These are phyloP conservation scores for Paraplagusia blochii DNA, from an alignment of 2,113 vertebrate genomes.

Conservation along the genomic window DNA sequence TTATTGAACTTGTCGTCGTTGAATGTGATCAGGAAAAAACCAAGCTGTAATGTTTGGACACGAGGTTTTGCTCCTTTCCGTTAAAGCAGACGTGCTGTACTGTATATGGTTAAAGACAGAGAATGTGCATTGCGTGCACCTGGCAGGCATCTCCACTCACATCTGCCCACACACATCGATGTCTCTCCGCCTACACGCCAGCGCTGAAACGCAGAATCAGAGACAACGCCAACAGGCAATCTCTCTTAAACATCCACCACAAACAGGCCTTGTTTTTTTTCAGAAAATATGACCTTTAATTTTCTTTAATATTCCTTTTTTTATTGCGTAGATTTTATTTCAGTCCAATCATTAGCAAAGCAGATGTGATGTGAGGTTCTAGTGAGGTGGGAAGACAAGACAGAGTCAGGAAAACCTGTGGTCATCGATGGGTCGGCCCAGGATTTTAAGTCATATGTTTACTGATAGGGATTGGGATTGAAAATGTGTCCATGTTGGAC, in stretches of 20 bases:
- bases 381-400: no score
- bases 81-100: no score
- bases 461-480: no score
- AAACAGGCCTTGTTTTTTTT: conserved; percentile 4
- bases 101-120: conserved; percentile 38
- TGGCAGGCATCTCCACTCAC: conserved; percentile 66
- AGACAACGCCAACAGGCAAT: conserved; percentile 11
- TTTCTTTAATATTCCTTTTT: background rate
- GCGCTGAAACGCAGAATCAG: conserved; percentile 50
- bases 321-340: background rate
- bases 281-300: background rate
- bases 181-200: conserved; percentile 61
- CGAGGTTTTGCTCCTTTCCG: no score
- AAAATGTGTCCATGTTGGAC: no score
- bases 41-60: no score
- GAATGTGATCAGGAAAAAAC: no score
- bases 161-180: conserved; percentile 60
- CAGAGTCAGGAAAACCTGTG: no score
- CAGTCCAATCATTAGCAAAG: background rate
- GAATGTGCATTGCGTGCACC: conserved; percentile 57
- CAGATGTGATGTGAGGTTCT: background rate
- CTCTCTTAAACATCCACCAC: conserved; percentile 10
- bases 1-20: no score
- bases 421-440: no score
- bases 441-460: no score